Evolutionary conservation across 2,113 vertebrate genomes (phyloP), one percentile per base, ranked within the genome.

Genomic region (Camelus bactrianus): DNA sequence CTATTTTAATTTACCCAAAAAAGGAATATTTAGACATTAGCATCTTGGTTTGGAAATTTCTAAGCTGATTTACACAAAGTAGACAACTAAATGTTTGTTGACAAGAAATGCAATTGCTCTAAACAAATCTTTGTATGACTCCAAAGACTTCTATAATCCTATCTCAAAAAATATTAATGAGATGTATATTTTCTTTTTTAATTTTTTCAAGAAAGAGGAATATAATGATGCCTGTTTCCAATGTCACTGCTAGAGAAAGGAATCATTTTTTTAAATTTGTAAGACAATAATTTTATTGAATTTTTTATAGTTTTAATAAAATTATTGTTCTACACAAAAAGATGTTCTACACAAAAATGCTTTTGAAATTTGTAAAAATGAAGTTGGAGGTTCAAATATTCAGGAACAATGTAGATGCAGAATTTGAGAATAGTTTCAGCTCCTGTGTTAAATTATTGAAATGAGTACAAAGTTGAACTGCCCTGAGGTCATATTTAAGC

Each of bases 141-240:
- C 86, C 83, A 12, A 89, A 90, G 26, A 69, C 0, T 1, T 60
- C 7, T 67, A 2, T 48, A 86, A 50, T 72, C 90, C 14, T 76
- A 32, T 75, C 64, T 6, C 16, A 90, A 73, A 0, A 52, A 50
- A 82, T 64, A 26, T 90, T 79, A 94, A 42, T 85, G 4, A 93
- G 4, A 62, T 75, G 1, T 22, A 64, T 20, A n/a, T 79, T 13
- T 69, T 32, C 0, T 54, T 80, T 2, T 20, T 52, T n/a, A 91
- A 79, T 83, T 52, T 90, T 90, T 96, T 91, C 22, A 88, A 70
- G 24, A 93, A 90, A 58, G 11, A 93, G 11, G 13, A 62, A 70
- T 52, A 0, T 14, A 54, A 17, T n/a, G 32, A 28, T 50, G 24
- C 76, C 7, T 89, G 6, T 65, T 93, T 90, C 13, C 20, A 80